Evolutionary conservation across 2,113 vertebrate genomes (phyloP).

Genomic region (Collichthys lucidus): DNA sequence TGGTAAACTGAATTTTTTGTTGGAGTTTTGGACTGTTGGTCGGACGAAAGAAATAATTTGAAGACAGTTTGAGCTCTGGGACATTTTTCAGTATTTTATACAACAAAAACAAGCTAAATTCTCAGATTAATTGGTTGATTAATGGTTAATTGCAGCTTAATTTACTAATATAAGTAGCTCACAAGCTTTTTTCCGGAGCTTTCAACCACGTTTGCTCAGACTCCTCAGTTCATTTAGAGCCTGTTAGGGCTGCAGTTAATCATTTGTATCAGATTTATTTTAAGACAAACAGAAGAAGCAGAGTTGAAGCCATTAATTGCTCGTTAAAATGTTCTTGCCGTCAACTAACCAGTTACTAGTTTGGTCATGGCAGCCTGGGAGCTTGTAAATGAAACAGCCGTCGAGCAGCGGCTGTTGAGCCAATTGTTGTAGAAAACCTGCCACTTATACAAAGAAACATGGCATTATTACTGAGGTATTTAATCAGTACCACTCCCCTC

Average conservation of each 20-base stretch:
- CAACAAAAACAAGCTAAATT: too few relatives aligned
- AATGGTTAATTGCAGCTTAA: too few relatives aligned
- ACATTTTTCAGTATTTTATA: too few relatives aligned
- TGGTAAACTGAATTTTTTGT: not conserved
- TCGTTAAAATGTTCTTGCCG: not conserved
- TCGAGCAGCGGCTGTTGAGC: too few relatives aligned
- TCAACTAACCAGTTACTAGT: not conserved
- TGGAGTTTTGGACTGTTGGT: not conserved
- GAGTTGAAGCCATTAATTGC: not conserved
- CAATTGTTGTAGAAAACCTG: not conserved
- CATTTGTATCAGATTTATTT: too few relatives aligned
- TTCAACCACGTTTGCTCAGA: not conserved
- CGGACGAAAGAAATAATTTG: not conserved
- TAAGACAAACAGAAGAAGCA: not conserved
- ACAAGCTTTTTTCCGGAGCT: not conserved
- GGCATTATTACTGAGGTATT: slow-evolving; percentile 24
- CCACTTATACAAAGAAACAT: slow-evolving; percentile 20
- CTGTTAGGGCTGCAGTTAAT: too few relatives aligned
- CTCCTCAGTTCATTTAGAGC: too few relatives aligned
- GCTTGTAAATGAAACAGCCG: not conserved
- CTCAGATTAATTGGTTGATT: not conserved
- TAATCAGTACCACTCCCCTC: not conserved
- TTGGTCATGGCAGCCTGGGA: not conserved
- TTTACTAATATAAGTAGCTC: too few relatives aligned
- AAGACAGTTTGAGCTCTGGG: not conserved